phyloP scores from a whole-genome alignment of 2,888 invertebrate genomes.

The Sabellastarte sp. region DNA sequence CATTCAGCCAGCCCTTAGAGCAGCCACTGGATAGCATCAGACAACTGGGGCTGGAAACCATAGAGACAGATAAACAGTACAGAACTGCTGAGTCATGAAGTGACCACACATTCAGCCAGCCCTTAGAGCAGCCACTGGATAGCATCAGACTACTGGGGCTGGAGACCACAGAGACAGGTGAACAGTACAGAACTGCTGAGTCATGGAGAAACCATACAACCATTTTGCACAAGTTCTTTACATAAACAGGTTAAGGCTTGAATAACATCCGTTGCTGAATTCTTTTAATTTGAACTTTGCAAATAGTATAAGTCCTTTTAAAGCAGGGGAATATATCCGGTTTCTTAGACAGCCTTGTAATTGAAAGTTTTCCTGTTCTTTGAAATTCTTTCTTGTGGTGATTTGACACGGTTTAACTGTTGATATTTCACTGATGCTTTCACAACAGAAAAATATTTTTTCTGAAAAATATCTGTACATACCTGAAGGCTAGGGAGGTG shows the following conservation, averaged over 20 bases:
- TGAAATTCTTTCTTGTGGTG: too few relatives aligned
- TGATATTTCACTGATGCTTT: too few relatives aligned
- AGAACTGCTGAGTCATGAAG: conserved; percentile 65
- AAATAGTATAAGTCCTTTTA: too few relatives aligned
- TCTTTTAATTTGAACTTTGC: too few relatives aligned
- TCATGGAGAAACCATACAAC: conserved; percentile 68
- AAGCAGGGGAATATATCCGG: too few relatives aligned
- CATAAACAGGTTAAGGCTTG: too few relatives aligned
- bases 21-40: conserved; percentile 65
- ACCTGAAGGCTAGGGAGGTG: conserved; percentile 61
- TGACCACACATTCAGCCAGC: conserved; percentile 68
- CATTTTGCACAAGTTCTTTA: conserved; percentile 63
- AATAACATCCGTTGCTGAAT: too few relatives aligned
- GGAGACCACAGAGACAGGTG: conserved; percentile 63
- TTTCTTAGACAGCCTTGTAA: too few relatives aligned
- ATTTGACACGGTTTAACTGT: too few relatives aligned
- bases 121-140: conserved; percentile 63
- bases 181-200: conserved; percentile 65
- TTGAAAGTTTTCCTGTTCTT: too few relatives aligned
- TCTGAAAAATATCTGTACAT: neutral
- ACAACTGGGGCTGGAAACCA: conserved; percentile 63
- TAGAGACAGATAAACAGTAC: conserved; percentile 63
- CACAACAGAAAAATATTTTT: too few relatives aligned
- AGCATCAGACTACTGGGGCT: conserved; percentile 64
- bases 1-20: conserved; percentile 64